Percentiles rank a stretch among this genome's conserved stretches.
Conservation (phyloP, 2,888 invertebrate species). For the Anoplius nigerrimus region DNA sequence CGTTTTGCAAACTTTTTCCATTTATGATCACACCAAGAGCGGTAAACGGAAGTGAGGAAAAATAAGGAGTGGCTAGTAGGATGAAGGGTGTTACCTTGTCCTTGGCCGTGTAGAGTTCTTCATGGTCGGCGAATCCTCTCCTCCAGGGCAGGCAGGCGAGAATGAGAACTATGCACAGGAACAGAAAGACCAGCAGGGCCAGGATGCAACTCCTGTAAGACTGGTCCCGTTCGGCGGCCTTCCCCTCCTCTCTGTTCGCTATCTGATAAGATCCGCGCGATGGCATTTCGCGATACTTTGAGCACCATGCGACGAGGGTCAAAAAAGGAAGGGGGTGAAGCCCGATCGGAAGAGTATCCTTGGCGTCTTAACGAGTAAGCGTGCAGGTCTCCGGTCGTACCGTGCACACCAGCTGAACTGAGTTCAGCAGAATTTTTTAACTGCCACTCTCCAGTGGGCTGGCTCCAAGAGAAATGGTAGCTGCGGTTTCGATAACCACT, state of each 20-base stretch:
- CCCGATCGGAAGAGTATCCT: too few relatives aligned
- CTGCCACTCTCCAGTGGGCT: neutral
- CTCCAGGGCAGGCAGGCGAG: constrained; percentile 46
- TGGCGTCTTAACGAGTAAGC: neutral
- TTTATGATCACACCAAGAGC: neutral
- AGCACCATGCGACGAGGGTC: neutral
- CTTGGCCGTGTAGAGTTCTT: too few relatives aligned
- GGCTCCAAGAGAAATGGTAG: constrained; percentile 20
- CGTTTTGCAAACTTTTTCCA: neutral
- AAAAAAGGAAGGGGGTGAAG: neutral
- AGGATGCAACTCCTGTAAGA: constrained; percentile 57
- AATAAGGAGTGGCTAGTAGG: too few relatives aligned
- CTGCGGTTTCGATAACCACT: constrained; percentile 56
- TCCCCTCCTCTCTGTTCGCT: constrained; percentile 34
- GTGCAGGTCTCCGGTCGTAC: neutral
- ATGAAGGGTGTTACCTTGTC: too few relatives aligned
- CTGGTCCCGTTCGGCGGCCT: constrained; percentile 49
- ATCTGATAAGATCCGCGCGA: constrained; percentile 52
- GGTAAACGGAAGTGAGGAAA: too few relatives aligned
- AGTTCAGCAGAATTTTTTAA: neutral
- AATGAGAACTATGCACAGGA: constrained; percentile 54
- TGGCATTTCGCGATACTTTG: constrained; percentile 43
- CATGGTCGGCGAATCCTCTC: too few relatives aligned
- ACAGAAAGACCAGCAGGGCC: constrained; percentile 54
- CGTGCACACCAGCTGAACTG: neutral